Evolutionary conservation across 2,888 invertebrate genomes (phyloP).

Genomic region (Agrochola lychnidis): DNA sequence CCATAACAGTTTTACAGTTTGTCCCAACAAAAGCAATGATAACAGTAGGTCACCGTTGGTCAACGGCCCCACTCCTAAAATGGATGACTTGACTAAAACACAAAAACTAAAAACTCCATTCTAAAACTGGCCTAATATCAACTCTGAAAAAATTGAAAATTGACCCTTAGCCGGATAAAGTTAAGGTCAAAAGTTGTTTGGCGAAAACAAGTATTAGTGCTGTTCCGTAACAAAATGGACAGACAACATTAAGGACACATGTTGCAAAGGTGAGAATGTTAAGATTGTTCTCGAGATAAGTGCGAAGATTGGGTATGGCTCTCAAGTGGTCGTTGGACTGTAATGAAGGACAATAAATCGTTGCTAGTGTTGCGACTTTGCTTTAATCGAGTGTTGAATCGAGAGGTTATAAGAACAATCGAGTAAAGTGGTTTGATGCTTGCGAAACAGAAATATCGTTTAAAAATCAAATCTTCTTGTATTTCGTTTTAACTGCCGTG

Average conservation of each 20-base stretch:
- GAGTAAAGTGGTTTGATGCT: neutral
- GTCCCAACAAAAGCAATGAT: slow-evolving; percentile 67
- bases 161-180: accelerated
- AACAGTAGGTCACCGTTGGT: slow-evolving; percentile 74
- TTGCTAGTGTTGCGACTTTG: slow-evolving; percentile 56
- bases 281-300: slow-evolving; percentile 80
- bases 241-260: slow-evolving; percentile 81
- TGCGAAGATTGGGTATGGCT: slow-evolving; percentile 71
- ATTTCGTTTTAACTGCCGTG: neutral
- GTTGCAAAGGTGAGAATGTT: slow-evolving; percentile 84
- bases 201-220: slow-evolving; percentile 1
- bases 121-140: slow-evolving; percentile 18
- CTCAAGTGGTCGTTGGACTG: slow-evolving; percentile 68
- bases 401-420: slow-evolving; percentile 11
- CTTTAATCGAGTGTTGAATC: slow-evolving; percentile 21
- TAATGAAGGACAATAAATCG: slow-evolving; percentile 80
- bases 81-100: slow-evolving; percentile 77
- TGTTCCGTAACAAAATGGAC: slow-evolving; percentile 41
- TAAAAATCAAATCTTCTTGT: neutral
- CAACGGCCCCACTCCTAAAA: slow-evolving; percentile 72
- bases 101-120: slow-evolving; percentile 68
- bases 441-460: neutral
- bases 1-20: slow-evolving; percentile 67
- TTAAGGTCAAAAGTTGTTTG: slow-evolving; percentile 40
- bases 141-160: neutral